Evolutionary conservation across 2,797 vertebrate genomes (phyloP).

Genomic region (Acipenser oxyrinchus): DNA sequence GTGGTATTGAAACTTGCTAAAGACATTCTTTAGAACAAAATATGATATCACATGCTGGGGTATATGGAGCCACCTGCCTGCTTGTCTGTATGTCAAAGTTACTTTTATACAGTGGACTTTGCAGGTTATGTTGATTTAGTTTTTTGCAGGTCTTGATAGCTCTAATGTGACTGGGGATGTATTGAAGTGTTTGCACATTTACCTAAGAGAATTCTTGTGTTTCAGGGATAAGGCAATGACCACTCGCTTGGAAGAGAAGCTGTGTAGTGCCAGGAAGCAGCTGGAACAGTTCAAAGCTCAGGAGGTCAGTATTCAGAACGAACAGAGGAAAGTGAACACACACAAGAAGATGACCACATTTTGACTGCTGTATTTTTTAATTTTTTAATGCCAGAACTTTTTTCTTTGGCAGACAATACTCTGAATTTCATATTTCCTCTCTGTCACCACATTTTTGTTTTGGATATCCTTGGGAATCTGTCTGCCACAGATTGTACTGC

Average conservation of each 20-base stretch:
- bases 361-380: slow-evolving; percentile 29
- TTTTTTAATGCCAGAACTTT: neutral
- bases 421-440: neutral
- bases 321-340: slow-evolving; percentile 80
- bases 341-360: slow-evolving; percentile 98
- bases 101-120: too few species aligned
- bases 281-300: slow-evolving; percentile 81
- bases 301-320: slow-evolving; percentile 74
- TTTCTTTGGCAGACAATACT: neutral
- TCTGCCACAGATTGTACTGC: neutral
- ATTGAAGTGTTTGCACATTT: neutral
- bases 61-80: too few species aligned
- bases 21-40: too few species aligned
- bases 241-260: slow-evolving; percentile 77
- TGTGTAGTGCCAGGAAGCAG: slow-evolving; percentile 68
- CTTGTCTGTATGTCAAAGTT: too few species aligned
- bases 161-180: too few species aligned
- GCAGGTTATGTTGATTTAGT: too few species aligned
- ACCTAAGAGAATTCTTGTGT: slow-evolving; percentile 12
- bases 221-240: slow-evolving; percentile 54
- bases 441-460: neutral
- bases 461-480: neutral
- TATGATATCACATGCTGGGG: too few species aligned
- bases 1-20: too few species aligned
- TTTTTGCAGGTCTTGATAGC: too few species aligned